Conservation (phyloP, 2,113 vertebrate genomes). For the Rhynchomys soricoides region DNA sequence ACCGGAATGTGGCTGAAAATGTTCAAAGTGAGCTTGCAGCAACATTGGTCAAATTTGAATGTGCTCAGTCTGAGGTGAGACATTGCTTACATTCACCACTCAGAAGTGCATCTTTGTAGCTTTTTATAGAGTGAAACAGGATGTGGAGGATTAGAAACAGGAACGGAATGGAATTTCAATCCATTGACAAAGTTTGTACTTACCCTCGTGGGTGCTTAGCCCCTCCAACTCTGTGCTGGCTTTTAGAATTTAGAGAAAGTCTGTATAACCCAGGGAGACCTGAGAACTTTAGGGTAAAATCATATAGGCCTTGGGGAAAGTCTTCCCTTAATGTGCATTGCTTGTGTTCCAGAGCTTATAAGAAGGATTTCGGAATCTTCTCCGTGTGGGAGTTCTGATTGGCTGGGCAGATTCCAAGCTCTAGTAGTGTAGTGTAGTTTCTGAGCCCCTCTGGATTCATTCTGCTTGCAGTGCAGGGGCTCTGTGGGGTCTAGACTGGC, state of each 20-base stretch:
- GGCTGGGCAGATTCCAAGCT: neutral
- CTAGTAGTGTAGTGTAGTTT: neutral
- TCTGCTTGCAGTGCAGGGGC: neutral
- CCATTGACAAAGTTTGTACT: neutral
- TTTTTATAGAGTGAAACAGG: neutral
- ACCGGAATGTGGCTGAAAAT: conserved; percentile 86
- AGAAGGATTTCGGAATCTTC: neutral
- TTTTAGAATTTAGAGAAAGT: neutral
- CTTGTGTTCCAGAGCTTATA: neutral
- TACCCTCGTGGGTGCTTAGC: neutral
- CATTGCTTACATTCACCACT: neutral
- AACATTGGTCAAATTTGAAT: conserved; percentile 86
- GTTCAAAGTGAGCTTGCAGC: conserved; percentile 88
- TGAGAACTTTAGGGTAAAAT: neutral
- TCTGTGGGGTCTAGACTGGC: neutral
- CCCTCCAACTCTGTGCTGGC: neutral
- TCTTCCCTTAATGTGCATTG: neutral
- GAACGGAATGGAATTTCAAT: neutral
- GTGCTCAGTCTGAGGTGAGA: conserved; percentile 87
- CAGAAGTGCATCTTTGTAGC: neutral
- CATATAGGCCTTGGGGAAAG: neutral
- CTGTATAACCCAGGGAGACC: too few relatives aligned
- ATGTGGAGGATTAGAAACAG: neutral
- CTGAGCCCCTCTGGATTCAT: neutral
- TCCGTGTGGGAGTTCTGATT: neutral